Base-by-base conservation (phyloP, 2,888 invertebrate species). In the Camponotus fellah region DNA sequence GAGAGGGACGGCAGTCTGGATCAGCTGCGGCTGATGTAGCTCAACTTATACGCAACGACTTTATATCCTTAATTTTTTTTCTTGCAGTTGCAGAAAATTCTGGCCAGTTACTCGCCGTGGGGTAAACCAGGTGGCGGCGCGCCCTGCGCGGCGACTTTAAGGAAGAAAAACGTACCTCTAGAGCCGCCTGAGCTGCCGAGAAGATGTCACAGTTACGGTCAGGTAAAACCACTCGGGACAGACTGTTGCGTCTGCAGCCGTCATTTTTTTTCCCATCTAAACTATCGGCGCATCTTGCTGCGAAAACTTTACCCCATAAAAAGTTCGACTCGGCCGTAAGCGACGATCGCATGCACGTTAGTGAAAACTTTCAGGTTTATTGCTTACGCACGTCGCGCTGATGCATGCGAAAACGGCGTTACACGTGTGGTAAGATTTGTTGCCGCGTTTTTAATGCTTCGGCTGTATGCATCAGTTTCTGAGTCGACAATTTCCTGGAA, bases 41-140 rank as follows among this genome's bases (percentile, higher is more conserved):
- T 32, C 9, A 14, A 3, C 21, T 46, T 65, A 14, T 6, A n/a
- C 46, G 26, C 26, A 43, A 10, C 76, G 46, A 49, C 34, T 58
- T 34, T 26, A 49, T 21, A 71, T 37, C 69, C 21, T 32, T 69
- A 26, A 56, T 21, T 82, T 43, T 37, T 75, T 79, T 83, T 37
- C 89, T 91, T 88, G n/a, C 92, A 97, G 97, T 95, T 96, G 87
- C 96, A 96, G 81, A 96, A 96, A 91, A 96, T 97, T 95, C 96
- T 97, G 95, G 96, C 96, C 84, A 96, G 96, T 87, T 97, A 97
- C 93, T 97, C 97, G 95, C 98, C 98, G 9, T 98, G 97, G 97
- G 97, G 97, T 5, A 96, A 96, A 83, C 97, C 97, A 12, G 97
- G 97, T 3, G 97, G 97, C 69, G 97, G 97, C 40, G 97, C 97